These are phyloP conservation scores for Cisticola juncidis DNA, from an alignment of 2,113 vertebrate species.

Conservation along the genomic window DNA sequence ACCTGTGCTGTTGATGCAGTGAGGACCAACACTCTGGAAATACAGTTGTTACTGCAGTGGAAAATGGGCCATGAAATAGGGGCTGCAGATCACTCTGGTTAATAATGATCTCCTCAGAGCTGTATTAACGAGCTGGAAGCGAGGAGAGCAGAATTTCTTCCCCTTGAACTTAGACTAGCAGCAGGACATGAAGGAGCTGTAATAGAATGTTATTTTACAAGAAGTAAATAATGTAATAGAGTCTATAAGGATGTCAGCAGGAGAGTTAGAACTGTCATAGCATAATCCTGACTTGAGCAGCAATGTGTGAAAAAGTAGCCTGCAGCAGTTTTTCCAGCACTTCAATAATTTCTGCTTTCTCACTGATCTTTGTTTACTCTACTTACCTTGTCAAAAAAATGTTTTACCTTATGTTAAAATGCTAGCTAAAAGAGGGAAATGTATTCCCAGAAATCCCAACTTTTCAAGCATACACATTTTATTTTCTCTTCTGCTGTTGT, in stretches of 20 bases:
- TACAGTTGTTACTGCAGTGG: constrained; percentile 4
- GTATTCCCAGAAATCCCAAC: constrained; percentile 36
- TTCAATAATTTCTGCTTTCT: constrained; percentile 68
- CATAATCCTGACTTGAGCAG: constrained; percentile 70
- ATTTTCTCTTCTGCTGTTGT: constrained; percentile 5
- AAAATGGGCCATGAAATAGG: constrained; percentile 66
- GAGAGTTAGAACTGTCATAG: constrained; percentile 74
- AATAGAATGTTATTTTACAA: constrained; percentile 77
- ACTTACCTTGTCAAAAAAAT: constrained; percentile 64
- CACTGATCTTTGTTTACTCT: constrained; percentile 66
- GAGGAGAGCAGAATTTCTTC: constrained; percentile 53
- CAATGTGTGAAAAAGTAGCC: constrained; percentile 73
- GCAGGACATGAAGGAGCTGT: constrained; percentile 70
- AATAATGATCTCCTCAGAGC: constrained; percentile 60
- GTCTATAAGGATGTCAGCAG: constrained; percentile 74
- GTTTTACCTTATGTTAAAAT: constrained; percentile 55
- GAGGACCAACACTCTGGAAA: constrained; percentile 23
- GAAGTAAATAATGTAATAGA: constrained; percentile 78
- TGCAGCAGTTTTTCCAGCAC: constrained; percentile 67
- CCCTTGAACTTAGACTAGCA: constrained; percentile 70
- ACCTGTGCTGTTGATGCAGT: neutral
- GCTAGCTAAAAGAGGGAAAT: constrained; percentile 47
- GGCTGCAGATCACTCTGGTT: constrained; percentile 39
- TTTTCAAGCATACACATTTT: constrained; percentile 13
- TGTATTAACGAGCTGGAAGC: constrained; percentile 50